These are phyloP conservation scores for Capricornis sumatraensis DNA, from an alignment of 2,113 vertebrate genomes.

Conservation along the genomic window DNA sequence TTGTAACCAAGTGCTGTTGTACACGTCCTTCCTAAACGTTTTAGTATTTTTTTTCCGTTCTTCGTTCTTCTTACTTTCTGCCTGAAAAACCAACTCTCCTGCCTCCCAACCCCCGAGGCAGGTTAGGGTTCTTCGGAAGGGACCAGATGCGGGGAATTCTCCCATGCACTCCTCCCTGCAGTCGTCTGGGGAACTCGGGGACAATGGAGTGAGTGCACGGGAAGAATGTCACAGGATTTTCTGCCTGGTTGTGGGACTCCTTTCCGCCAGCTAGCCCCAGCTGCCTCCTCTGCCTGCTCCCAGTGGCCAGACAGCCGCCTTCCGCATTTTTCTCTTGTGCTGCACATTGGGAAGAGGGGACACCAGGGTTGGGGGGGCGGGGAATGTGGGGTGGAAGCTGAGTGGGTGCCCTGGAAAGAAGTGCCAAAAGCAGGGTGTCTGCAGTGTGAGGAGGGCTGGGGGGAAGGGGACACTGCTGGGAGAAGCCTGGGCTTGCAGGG, in stretches of 20 bases:
- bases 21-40: background rate
- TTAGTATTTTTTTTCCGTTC: background rate
- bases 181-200: conserved; percentile 20
- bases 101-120: background rate
- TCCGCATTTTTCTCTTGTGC: conserved; percentile 25
- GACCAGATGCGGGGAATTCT: background rate
- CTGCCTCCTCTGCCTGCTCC: background rate
- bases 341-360: background rate
- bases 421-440: background rate
- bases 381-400: background rate
- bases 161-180: background rate
- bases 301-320: background rate
- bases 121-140: background rate
- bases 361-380: background rate
- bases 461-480: background rate
- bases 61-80: background rate
- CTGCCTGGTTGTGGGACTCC: conserved; percentile 17
- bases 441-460: background rate
- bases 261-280: background rate
- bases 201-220: conserved; percentile 48
- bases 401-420: background rate
- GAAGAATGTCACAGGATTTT: conserved; percentile 56
- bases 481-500: background rate
- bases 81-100: background rate
- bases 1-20: background rate